Conservation (phyloP, 2,888 invertebrate genomes). For the Boloria euphrosyne region DNA sequence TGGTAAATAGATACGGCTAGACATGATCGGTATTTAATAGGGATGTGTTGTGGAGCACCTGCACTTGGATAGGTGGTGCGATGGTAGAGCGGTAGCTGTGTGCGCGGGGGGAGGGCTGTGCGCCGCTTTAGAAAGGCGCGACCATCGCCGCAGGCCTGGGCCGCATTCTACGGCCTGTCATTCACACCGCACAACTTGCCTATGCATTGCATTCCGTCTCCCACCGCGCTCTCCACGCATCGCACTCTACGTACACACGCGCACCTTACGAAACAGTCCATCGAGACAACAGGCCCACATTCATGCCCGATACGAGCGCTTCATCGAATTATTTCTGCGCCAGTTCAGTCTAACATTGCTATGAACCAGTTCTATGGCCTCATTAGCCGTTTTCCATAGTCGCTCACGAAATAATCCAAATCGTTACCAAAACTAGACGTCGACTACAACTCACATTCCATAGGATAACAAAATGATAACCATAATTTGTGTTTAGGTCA, state of each 20-base stretch:
- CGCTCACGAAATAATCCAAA: constrained; percentile 58
- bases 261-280: constrained; percentile 68
- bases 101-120: constrained; percentile 57
- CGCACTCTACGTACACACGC: constrained; percentile 59
- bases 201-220: constrained; percentile 82
- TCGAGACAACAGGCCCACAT: constrained; percentile 60
- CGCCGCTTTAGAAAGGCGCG: constrained; percentile 83
- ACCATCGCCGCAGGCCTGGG: constrained; percentile 81
- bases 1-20: constrained; percentile 77
- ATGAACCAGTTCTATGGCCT: constrained; percentile 76
- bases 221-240: constrained; percentile 69
- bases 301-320: constrained; percentile 65
- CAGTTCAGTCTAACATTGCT: constrained; percentile 68
- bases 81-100: constrained; percentile 63
- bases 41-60: constrained; percentile 79
- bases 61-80: constrained; percentile 63
- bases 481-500: constrained; percentile 81
- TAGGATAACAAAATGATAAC: constrained; percentile 79
- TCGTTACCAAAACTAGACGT: constrained; percentile 59
- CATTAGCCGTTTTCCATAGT: constrained; percentile 61
- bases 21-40: constrained; percentile 81
- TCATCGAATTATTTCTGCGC: constrained; percentile 74
- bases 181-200: constrained; percentile 82
- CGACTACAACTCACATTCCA: constrained; percentile 64
- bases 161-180: constrained; percentile 83